Percentiles rank a stretch among this genome's conserved stretches.
phyloP scores from a whole-genome alignment of 2,797 vertebrate species.

The Merluccius polli region DNA sequence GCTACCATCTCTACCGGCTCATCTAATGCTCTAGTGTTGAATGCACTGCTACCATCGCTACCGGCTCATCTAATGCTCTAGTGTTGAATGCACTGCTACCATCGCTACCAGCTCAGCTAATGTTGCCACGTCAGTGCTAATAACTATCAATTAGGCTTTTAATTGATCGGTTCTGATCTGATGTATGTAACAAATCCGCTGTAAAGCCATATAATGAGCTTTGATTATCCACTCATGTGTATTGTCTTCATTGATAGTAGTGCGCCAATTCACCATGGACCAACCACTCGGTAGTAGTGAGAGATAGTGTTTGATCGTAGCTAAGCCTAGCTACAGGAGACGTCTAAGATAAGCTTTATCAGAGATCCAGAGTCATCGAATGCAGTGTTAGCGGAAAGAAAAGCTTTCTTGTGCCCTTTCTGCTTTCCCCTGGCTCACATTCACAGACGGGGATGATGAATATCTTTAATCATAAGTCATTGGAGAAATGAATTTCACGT shows the following conservation, averaged over 20 bases:
- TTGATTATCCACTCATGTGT: slow-evolving; percentile 15
- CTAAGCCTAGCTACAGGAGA: neutral
- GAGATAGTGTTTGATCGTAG: neutral
- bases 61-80: neutral
- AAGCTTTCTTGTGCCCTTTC: slow-evolving; percentile 15
- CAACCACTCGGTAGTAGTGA: neutral
- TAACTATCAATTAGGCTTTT: neutral
- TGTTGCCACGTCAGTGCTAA: neutral
- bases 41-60: slow-evolving; percentile 28
- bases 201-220: neutral
- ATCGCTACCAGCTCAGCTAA: neutral
- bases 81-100: slow-evolving; percentile 42
- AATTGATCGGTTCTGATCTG: neutral
- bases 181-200: neutral
- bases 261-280: neutral
- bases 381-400: slow-evolving; percentile 9
- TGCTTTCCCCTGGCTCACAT: slow-evolving; percentile 27
- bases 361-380: slow-evolving; percentile 7
- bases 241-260: slow-evolving; percentile 14
- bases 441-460: slow-evolving; percentile 29
- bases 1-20: neutral
- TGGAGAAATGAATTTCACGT: slow-evolving; percentile 23
- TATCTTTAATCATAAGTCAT: slow-evolving; percentile 43
- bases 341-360: neutral
- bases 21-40: slow-evolving; percentile 33